Evolutionary conservation across 2,888 invertebrate genomes (phyloP).

Genomic region (Diachrysia chrysitis): DNA sequence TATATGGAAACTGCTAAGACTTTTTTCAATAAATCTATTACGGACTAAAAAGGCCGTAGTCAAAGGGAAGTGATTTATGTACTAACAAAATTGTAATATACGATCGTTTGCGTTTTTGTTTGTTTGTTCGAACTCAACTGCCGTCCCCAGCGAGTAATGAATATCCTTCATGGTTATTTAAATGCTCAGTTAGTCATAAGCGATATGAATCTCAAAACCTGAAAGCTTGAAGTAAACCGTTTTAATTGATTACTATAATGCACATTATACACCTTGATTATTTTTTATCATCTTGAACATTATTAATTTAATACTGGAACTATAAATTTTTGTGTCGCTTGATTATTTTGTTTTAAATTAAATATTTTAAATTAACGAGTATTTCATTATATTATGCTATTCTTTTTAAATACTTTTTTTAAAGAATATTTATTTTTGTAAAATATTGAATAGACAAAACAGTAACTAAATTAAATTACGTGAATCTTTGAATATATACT

Average conservation of each 20-base stretch:
- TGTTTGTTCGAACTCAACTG: neutral
- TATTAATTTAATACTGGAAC: constrained; percentile 22
- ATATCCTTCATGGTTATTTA: constrained; percentile 7
- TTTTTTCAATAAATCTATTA: constrained; percentile 4
- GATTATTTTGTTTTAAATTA: constrained; percentile 33
- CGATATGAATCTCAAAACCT: constrained; percentile 11
- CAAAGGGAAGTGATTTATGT: constrained; percentile 2
- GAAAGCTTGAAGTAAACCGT: constrained; percentile 11
- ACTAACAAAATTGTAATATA: constrained; percentile 2
- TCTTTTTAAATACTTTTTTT: too few relatives aligned
- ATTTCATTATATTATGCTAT: too few relatives aligned
- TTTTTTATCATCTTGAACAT: constrained; percentile 11
- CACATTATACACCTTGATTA: constrained; percentile 5
- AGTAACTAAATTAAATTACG: too few relatives aligned
- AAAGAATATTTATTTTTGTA: too few relatives aligned
- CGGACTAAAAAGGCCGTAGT: neutral
- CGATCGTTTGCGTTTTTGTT: constrained; percentile 4
- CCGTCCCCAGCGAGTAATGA: constrained; percentile 4
- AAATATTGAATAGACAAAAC: too few relatives aligned
- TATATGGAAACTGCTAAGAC: too few relatives aligned
- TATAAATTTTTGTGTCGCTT: constrained; percentile 41
- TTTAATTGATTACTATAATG: constrained; percentile 42
- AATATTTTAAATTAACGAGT: constrained; percentile 19
- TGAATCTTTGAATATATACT: too few relatives aligned
- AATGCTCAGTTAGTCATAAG: constrained; percentile 8